These are phyloP conservation scores for Drosophila parabipectinata DNA, from an alignment of 1,140 invertebrate species.

Conservation along the genomic window DNA sequence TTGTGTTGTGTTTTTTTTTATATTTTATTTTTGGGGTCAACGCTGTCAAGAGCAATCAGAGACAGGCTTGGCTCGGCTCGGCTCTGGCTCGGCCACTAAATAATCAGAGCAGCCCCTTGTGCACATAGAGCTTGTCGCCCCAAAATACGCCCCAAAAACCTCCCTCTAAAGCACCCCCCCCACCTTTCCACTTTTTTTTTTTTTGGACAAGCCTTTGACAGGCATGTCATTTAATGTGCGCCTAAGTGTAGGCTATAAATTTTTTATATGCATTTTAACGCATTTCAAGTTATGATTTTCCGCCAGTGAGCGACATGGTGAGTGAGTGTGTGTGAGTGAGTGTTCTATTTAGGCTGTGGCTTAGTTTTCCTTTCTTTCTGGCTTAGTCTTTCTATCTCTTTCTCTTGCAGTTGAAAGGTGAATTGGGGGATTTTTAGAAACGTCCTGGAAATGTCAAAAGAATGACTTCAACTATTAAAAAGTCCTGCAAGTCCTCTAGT, in stretches of 20 bases:
- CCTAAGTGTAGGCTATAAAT: constrained; percentile 77
- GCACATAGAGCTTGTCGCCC: neutral
- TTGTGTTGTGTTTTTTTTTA: constrained; percentile 8
- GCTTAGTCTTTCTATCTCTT: neutral
- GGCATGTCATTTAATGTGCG: constrained; percentile 77
- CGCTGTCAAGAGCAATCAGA: constrained; percentile 60
- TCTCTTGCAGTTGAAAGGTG: neutral
- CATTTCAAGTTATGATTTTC: constrained; percentile 78
- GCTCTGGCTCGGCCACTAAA: constrained; percentile 49
- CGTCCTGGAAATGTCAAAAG: constrained; percentile 20
- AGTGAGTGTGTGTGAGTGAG: neutral
- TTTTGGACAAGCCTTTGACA: constrained; percentile 65
- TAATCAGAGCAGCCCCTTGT: constrained; percentile 39
- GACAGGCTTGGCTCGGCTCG: constrained; percentile 37
- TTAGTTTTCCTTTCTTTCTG: constrained; percentile 6
- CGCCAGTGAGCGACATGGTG: constrained; percentile 7
- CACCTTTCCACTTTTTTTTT: neutral
- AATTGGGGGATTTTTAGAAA: constrained; percentile 2
- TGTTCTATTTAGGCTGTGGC: constrained; percentile 17
- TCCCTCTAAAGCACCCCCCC: neutral
- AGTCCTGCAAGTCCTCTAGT: no score
- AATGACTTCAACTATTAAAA: no score
- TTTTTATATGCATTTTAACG: constrained; percentile 82
- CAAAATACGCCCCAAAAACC: neutral
- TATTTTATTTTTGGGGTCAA: constrained; percentile 61